Evolutionary conservation across 1,140 invertebrate species (phyloP), one percentile per base, ranked within the genome.

Genomic region (Tenebrio molitor): DNA sequence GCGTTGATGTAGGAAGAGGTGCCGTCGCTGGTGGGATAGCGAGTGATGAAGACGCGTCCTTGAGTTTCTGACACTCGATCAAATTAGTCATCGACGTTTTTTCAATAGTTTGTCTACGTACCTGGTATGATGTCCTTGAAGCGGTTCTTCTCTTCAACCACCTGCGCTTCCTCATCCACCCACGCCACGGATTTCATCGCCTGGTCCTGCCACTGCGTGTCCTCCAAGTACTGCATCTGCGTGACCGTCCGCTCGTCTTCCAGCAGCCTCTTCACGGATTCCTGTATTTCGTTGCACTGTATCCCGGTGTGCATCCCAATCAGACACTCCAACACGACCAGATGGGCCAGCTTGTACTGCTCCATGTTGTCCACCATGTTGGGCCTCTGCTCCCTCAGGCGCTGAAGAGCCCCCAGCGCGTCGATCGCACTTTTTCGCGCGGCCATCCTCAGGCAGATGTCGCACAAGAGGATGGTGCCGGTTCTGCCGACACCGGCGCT

Each of bases 401-500:
- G 89, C 75, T 91, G 89, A 1, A 97, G 93, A 41, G 92, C 91
- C 72, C 91, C 90, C 79, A 94, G 95, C 12, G 96, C 90, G 82
- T 97, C 95, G 0, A 97, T 87, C 75, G 89, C 87, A 72, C 86
- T 86, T 74, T 87, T 87, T 62, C 87, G 85, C 74, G 85, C 86
- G 19, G 90, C 84, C 72, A 88, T 87, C 79, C 92, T 92, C 63
- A 96, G 83, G 21, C 94, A 86, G 69, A 95, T 89, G 81, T 96
- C 94, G 65, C 94, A 85, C 1, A 92, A 89, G 64, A 96, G 92
- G 69, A 95, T 90, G 0, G 94, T 95, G 12, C 94, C 94, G 0
- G 92, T 94, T 63, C 94, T 85, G 7, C 94, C 94, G 33, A 96
- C 93, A 23, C 94, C 94, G 44, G 94, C 93, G 81, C 91, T 90